Base-by-base conservation (phyloP, 2,888 invertebrate species). In the Caenorhabditis sp. region DNA sequence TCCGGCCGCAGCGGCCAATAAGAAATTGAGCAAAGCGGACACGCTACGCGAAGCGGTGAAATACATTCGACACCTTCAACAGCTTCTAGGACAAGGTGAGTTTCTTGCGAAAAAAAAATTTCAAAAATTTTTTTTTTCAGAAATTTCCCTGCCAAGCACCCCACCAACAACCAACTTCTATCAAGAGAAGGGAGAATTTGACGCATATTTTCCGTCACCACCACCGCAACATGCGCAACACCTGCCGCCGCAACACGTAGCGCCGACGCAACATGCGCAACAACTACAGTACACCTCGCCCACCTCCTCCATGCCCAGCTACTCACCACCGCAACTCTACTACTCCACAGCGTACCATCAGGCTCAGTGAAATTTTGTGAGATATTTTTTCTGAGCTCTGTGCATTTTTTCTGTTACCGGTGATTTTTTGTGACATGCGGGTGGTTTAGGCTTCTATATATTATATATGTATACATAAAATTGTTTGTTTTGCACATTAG, bases 1-100 rank as follows among this genome's bases (percentile, higher is more conserved):
- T 21, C 60, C 66, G 12, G 62, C 65, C 23, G 62, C 66, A n/a
- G 58, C 54, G 21, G 53, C 65, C 21, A 77, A 76, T 19, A 79
- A 81, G 69, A 81, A 81, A 59, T 58, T 76, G 71, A 77, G 77
- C 67, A 81, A 81, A 63, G 81, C 81, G 0, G 81, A 79, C 31
- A 81, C 81, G 21, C 66, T 81, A 14, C 62, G 81, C 10, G 70
- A 79, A 27, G 81, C 81, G 4, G 75, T 75, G 57, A 69, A 68
- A 51, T 79, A 79, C 55, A 81, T 81, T 49, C 55, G 64, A 36
- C 64, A 79, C 14, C 72, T 81, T 23, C 67, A 72, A 36, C 17
- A 31, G 1, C 23, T 78, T 8, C 72, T 80, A 3, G 21, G 26
- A 1, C 43, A 5, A 43, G 43, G 43, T 43, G 12, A 43, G 43